Evolutionary conservation across 2,797 vertebrate genomes (phyloP).

Genomic region (Stomatorhinus walkeri): DNA sequence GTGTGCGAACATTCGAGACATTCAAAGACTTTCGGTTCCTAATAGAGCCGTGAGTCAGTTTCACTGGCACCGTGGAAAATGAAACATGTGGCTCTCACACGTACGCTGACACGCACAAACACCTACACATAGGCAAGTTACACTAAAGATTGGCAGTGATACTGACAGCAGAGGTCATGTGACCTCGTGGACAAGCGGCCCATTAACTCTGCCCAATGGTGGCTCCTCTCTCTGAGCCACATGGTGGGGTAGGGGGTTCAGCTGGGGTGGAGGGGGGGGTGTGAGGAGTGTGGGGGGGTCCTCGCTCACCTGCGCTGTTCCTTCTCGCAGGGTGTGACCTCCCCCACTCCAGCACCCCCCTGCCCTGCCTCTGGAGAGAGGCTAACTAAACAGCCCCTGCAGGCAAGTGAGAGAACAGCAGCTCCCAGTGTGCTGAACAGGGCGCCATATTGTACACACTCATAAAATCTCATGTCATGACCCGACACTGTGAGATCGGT

Average conservation of each 20-base stretch:
- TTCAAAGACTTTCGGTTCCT: background rate
- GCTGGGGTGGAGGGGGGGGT: background rate
- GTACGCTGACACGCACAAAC: background rate
- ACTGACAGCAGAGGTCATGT: background rate
- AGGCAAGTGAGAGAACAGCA: slow-evolving; percentile 37
- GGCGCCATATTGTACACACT: background rate
- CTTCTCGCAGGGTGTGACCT: slow-evolving; percentile 38
- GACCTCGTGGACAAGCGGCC: background rate
- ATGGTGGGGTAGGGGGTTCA: background rate
- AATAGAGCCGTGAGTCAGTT: background rate
- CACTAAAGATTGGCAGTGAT: background rate
- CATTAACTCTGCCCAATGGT: background rate
- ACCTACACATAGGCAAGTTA: background rate
- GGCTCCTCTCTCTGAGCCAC: background rate
- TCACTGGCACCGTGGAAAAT: background rate
- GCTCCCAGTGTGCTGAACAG: background rate
- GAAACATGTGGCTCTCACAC: background rate
- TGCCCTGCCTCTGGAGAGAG: slow-evolving; percentile 31
- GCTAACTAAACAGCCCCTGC: slow-evolving; percentile 31
- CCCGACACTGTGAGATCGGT: background rate
- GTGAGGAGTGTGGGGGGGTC: slow-evolving; percentile 19
- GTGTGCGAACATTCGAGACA: background rate
- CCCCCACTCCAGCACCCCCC: slow-evolving; percentile 43
- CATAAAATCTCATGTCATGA: background rate
- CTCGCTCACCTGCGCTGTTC: slow-evolving; percentile 38